phyloP scores from a whole-genome alignment of 2,888 invertebrate genomes.

The Ferdinandea cuprea region DNA sequence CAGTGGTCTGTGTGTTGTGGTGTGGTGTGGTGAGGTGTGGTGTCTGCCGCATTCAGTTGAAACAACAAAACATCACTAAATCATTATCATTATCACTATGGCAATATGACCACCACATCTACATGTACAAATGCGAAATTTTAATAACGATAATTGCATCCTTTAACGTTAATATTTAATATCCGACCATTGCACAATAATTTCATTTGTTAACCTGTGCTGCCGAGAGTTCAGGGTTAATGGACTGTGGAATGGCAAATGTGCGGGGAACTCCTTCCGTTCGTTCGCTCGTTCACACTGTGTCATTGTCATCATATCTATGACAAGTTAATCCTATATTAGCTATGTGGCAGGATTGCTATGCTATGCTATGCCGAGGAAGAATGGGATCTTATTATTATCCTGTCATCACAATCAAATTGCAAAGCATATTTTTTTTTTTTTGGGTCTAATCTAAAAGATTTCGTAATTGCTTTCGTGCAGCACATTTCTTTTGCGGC shows the following conservation, averaged over 20 bases:
- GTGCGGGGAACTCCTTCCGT: too few species aligned
- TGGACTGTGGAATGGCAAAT: conserved; percentile 17
- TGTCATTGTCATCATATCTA: conserved; percentile 54
- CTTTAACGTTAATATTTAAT: conserved; percentile 23
- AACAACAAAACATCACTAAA: neutral
- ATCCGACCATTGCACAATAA: neutral
- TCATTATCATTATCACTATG: neutral
- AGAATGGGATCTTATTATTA: conserved; percentile 67
- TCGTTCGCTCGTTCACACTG: conserved; percentile 1
- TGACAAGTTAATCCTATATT: conserved; percentile 68
- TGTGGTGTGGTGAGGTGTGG: neutral
- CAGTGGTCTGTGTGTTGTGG: neutral
- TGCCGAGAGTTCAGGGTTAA: conserved; percentile 20
- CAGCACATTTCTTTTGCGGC: conserved; percentile 32
- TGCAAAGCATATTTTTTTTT: conserved; percentile 44
- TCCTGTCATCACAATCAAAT: conserved; percentile 72
- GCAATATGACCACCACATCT: neutral
- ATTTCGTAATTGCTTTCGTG: conserved; percentile 73
- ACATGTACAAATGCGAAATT: neutral
- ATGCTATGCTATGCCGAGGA: conserved; percentile 26
- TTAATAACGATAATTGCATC: conserved; percentile 42
- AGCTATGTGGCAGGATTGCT: conserved; percentile 39
- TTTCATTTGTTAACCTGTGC: conserved; percentile 15
- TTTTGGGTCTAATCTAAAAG: conserved; percentile 62
- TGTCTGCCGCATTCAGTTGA: conserved; percentile 11